Evolutionary conservation across 2,113 vertebrate genomes (phyloP), one percentile per base, ranked within the genome.

Genomic region (Dasyornis broadbenti): DNA sequence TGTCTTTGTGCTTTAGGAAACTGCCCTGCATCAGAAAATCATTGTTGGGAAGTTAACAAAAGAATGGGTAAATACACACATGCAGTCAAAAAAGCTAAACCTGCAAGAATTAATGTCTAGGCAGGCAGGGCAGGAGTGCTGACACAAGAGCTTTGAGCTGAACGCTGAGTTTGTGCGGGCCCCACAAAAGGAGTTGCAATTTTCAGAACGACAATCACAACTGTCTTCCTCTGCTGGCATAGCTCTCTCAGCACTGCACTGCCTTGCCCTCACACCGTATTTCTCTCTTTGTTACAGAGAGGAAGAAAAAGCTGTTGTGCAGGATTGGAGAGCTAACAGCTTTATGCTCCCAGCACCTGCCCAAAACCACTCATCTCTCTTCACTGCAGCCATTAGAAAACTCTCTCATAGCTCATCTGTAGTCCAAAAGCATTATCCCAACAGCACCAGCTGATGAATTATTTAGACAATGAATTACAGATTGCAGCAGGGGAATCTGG

Each of bases 381-480:
- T 50, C 42, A 2, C 40, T 69, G 88, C 79, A 87, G 85, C 82
- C 85, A 11, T 28, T 6, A 37, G 77, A 21, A 71, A 70, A 70
- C 19, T 7, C 81, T 83, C 54, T 26, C 35, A 1, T 16, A 69
- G 82, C 89, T 96, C 83, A 91, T 89, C 86, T 95, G 91, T 40
- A 95, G 83, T 90, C 82, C 72, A 50, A 49, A 68, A 86, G 80
- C 89, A 45, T 80, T 47, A 69, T 28, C 83, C 64, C 68, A 31
- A 15, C n/a, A 53, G 71, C 11, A 15, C 28, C 68, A 39, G 63
- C 65, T 68, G 85, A 94, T 93, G 61, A 91, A 94, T 96, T 91
- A 96, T 95, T 96, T 84, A 94, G 70, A 27, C 64, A 73, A 16
- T 73, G 86, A 81, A 80, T 78, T 92, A 82, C 72, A 84, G 88